Evolutionary conservation across 2,888 invertebrate genomes (phyloP).

Genomic region (Drosophila phalerata): DNA sequence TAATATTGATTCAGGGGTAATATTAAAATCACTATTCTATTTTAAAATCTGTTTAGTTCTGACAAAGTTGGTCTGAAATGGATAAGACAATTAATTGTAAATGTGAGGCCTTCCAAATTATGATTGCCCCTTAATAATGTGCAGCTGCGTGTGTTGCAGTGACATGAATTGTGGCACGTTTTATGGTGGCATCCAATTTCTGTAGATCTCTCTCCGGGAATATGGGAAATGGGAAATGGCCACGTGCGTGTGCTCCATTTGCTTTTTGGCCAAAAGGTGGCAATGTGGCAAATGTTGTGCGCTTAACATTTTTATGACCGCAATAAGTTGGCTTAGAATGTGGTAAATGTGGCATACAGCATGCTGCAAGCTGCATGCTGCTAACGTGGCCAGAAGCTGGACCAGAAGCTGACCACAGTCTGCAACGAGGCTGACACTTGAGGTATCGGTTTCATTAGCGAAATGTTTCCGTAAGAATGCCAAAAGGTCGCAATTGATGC

Average conservation of each 20-base stretch:
- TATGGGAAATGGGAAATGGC: slow-evolving; percentile 33
- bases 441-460: slow-evolving; percentile 80
- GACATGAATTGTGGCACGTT: slow-evolving; percentile 10
- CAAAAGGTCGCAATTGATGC: slow-evolving; percentile 81
- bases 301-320: slow-evolving; percentile 77
- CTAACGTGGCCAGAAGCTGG: slow-evolving; percentile 30
- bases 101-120: slow-evolving; percentile 42
- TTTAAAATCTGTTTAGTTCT: not conserved
- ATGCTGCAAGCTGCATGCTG: slow-evolving; percentile 28
- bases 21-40: not conserved
- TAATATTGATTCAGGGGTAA: not conserved
- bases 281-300: slow-evolving; percentile 78
- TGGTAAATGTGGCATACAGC: slow-evolving; percentile 47
- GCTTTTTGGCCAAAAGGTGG: slow-evolving; percentile 65
- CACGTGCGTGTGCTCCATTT: slow-evolving; percentile 80
- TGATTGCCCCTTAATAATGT: slow-evolving; percentile 64
- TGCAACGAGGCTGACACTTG: slow-evolving; percentile 65
- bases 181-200: slow-evolving; percentile 69
- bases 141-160: slow-evolving; percentile 63
- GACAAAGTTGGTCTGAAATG: not conserved
- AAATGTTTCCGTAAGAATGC: slow-evolving; percentile 78
- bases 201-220: slow-evolving; percentile 9
- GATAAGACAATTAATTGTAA: not conserved
- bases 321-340: slow-evolving; percentile 71
- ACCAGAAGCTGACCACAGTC: slow-evolving; percentile 35